Evolutionary conservation across 2,888 invertebrate species (phyloP).

Genomic region (Lissonota sp.): DNA sequence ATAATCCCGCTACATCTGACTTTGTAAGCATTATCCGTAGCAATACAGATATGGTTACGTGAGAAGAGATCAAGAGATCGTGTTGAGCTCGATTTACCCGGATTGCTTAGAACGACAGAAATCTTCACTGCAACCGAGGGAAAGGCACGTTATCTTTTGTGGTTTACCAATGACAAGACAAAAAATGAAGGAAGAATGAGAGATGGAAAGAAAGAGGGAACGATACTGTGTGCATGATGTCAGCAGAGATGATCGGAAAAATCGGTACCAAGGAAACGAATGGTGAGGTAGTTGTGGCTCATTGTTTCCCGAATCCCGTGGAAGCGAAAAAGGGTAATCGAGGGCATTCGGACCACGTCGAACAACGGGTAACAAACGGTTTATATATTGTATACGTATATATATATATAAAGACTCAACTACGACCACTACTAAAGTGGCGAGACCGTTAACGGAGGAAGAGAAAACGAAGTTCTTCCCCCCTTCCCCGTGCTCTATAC

Average conservation of each 20-base stretch:
- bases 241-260: slow-evolving; percentile 9
- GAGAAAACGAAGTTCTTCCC: slow-evolving; percentile 62
- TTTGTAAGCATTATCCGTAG: slow-evolving; percentile 45
- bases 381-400: slow-evolving; percentile 2
- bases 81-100: slow-evolving; percentile 16
- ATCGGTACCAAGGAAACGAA: neutral
- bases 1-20: slow-evolving; percentile 34
- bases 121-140: slow-evolving; percentile 54
- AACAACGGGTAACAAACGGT: slow-evolving; percentile 45
- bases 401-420: slow-evolving; percentile 2
- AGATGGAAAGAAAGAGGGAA: slow-evolving; percentile 5
- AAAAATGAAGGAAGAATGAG: neutral
- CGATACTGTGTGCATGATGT: slow-evolving; percentile 6
- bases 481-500: neutral
- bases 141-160: slow-evolving; percentile 47
- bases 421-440: slow-evolving; percentile 46
- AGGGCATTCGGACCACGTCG: slow-evolving; percentile 35
- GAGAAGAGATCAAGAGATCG: slow-evolving; percentile 29
- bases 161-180: slow-evolving; percentile 30
- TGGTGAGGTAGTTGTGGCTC: slow-evolving; percentile 48
- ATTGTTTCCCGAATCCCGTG: slow-evolving; percentile 47
- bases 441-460: slow-evolving; percentile 67
- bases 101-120: slow-evolving; percentile 64
- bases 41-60: slow-evolving; percentile 20
- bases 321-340: slow-evolving; percentile 48